A percentile compares a stretch with the other conserved stretches of the same genome.
Conservation (phyloP, 2,113 vertebrate species). For the Cacatua alba region DNA sequence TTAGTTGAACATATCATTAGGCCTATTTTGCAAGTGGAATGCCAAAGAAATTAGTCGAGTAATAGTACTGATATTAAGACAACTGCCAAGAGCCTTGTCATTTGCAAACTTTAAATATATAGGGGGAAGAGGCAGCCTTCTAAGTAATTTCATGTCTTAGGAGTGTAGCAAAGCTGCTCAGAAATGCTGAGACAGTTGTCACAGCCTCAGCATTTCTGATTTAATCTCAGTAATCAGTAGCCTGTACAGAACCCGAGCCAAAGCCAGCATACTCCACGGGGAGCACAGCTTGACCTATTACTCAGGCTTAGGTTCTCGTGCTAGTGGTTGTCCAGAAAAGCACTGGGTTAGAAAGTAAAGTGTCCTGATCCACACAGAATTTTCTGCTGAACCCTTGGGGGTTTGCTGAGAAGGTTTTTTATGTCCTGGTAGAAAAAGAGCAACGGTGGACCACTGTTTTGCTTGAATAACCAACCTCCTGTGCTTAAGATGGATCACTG, state of each 20-base stretch:
- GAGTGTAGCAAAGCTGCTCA: neutral
- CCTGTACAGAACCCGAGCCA: neutral
- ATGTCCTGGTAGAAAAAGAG: neutral
- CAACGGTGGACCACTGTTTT: neutral
- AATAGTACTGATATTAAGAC: constrained; percentile 36
- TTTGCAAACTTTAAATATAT: constrained; percentile 52
- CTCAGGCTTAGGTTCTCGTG: neutral
- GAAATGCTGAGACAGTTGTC: neutral
- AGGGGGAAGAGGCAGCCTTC: neutral
- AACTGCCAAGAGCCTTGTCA: constrained; percentile 40
- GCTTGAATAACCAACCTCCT: neutral
- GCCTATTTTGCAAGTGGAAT: constrained; percentile 44
- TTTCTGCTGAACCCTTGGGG: neutral
- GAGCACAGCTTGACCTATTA: neutral
- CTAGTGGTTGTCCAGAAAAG: neutral
- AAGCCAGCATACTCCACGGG: neutral
- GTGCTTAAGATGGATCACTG: neutral
- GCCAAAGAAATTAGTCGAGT: constrained; percentile 57
- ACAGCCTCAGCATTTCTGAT: neutral
- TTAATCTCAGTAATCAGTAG: neutral
- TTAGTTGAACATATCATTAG: constrained; percentile 59
- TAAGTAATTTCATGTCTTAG: neutral
- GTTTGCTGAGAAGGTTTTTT: neutral
- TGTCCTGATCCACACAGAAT: neutral
- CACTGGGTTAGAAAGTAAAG: neutral